Evolutionary conservation across 2,113 vertebrate genomes (phyloP), one percentile per base, ranked within the genome.

Genomic region (Lucifuga dentata): DNA sequence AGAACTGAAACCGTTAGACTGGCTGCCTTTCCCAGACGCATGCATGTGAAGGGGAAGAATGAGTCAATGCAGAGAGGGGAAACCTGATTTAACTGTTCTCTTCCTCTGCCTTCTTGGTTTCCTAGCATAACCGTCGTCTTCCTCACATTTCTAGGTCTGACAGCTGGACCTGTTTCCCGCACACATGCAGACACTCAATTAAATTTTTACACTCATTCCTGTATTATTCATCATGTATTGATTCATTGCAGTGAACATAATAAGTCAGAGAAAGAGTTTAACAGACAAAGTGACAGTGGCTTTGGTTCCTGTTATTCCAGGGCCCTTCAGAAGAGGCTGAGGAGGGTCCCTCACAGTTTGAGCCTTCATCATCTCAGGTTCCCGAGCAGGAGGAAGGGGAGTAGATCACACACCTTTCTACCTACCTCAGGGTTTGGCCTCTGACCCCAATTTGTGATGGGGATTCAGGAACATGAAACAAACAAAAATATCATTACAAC

Each of bases 31-130:
- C 73, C 89, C 81, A 91, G 77, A 85, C 48, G 8, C 76, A 78
- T 50, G 73, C 76, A 87, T 43, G 17, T 46, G 52, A 86, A 87
- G 83, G 88, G 82, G 86, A 87, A 84, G 87, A 91, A 93, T 93
- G 92, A 94, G 88, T 93, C 90, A 93, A 89, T 88, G 68, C 59
- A 33, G 62, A 68, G 75, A 83, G 82, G 90, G 84, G 89, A 92
- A 92, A 92, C 78, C 79, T 88, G 86, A 88, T 71, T 67, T 76
- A 86, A 83, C 90, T 80, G 86, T 55, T 87, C 73, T 87, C 74
- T 87, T 90, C 81, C 83, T 58, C 82, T 85, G 80, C 83, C 85
- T 89, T 91, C 85, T 90, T 80, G 80, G 90, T 93, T 94, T 93
- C 90, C 92, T 93, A 88, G 81, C 75, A 73, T 81, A 92, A 92